Base-by-base conservation (phyloP, 2,888 invertebrate genomes). In the Erynnis tages region DNA sequence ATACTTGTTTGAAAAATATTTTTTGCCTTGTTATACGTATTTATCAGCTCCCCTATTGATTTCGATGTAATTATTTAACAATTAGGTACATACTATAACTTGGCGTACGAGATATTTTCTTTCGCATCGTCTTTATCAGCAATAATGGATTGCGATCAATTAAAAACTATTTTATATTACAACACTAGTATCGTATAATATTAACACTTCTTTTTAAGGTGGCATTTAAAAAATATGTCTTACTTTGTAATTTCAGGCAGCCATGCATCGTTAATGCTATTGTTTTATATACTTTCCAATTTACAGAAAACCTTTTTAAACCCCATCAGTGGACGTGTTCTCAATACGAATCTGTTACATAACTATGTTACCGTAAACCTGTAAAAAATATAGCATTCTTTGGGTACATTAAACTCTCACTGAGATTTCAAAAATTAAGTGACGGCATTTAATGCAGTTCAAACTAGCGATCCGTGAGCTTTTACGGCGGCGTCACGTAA, bases 331-430 rank as follows among this genome's bases (percentile, higher is more conserved):
- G 86, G 85, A 86, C 85, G 86, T 82, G 76, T 81, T 79, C 65
- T 71, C 67, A 52, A 71, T 73, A 66, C 59, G 62, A 75, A 70
- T 78, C 67, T 67, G 69, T 72, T 73, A 71, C 67, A 71, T 75
- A 77, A 73, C 73, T 77, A 72, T 65, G 69, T 71, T 69, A 71
- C 75, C 79, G 70, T 86, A 86, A 76, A 86, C 79, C 79, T 83
- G 86, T 82, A 82, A 86, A 87, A 87, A 87, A 87, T 86, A 86
- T 82, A 79, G 76, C 73, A 71, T 79, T 77, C 70, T 79, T 75
- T 76, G 70, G 77, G 73, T 80, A 79, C 73, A 75, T 73, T 73
- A 64, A 63, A 67, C 67, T 71, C 61, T 72, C 71, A 65, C 69
- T 67, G 70, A 70, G 72, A 75, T 70, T 62, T 75, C 71, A 63